Evolutionary conservation across 1,140 invertebrate species (phyloP).

Genomic region (Sycophila sp.): DNA sequence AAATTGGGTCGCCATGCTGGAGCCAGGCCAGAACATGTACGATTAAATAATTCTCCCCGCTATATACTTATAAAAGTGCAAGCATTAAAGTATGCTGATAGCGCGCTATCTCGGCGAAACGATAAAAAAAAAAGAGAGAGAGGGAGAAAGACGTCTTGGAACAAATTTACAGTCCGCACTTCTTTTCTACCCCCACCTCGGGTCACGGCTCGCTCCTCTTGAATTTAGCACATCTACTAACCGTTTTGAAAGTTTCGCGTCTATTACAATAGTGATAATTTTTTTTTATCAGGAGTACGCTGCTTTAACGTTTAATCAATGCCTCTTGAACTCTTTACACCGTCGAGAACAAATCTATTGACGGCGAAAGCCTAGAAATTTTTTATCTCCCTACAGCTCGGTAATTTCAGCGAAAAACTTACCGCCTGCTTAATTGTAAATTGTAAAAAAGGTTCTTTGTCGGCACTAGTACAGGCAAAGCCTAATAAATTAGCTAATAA

Average conservation of each 20-base stretch:
- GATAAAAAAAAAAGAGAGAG: conserved; percentile 60
- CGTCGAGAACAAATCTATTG: too few relatives aligned
- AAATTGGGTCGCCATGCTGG: conserved; percentile 64
- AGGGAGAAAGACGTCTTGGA: conserved; percentile 27
- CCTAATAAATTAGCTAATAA: too few relatives aligned
- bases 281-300: conserved; percentile 40
- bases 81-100: conserved; percentile 66
- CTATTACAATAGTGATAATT: conserved; percentile 39
- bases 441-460: too few relatives aligned
- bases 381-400: too few relatives aligned
- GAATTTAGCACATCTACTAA: conserved; percentile 42
- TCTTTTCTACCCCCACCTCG: conserved; percentile 21
- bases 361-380: too few relatives aligned
- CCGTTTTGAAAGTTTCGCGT: conserved; percentile 40
- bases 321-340: too few relatives aligned
- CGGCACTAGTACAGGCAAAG: too few relatives aligned
- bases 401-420: too few relatives aligned
- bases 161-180: conserved; percentile 35
- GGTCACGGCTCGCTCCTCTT: not conserved
- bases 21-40: conserved; percentile 60
- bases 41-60: conserved; percentile 64
- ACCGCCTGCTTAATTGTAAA: too few relatives aligned
- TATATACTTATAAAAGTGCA: conserved; percentile 65
- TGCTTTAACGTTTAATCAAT: too few relatives aligned
- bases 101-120: conserved; percentile 60